phyloP scores from a whole-genome alignment of 1,140 invertebrate genomes.

The Parapsyche elsis region DNA sequence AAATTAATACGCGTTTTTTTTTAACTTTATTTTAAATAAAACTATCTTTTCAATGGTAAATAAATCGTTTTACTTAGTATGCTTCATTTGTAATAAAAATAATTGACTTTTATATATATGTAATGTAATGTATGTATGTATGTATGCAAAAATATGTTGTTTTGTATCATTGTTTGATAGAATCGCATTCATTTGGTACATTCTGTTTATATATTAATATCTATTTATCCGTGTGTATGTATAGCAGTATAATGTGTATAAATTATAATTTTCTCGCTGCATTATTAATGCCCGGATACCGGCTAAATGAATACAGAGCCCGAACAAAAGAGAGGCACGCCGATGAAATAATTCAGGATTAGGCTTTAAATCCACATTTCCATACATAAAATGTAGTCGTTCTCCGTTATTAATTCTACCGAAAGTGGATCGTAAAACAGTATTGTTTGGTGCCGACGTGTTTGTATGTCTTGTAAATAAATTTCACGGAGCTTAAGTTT shows the following conservation, averaged over 20 bases:
- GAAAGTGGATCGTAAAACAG: constrained; percentile 23
- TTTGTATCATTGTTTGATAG: too few species aligned
- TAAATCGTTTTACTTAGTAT: too few species aligned
- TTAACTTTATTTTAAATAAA: too few species aligned
- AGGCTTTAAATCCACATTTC: constrained; percentile 32
- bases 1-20: too few species aligned
- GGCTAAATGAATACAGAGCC: constrained; percentile 3
- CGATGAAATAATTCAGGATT: constrained; percentile 32
- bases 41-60: too few species aligned
- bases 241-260: neutral
- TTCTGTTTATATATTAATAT: too few species aligned
- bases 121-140: too few species aligned
- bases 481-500: constrained; percentile 36
- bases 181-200: too few species aligned
- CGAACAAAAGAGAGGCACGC: constrained; percentile 13
- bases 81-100: too few species aligned
- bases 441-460: neutral
- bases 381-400: constrained; percentile 12
- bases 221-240: too few species aligned
- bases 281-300: neutral
- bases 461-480: constrained; percentile 38
- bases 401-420: constrained; percentile 12
- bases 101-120: too few species aligned
- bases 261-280: constrained; percentile 3
- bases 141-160: too few species aligned